A percentile compares a stretch with the other conserved stretches of the same genome.
Conservation (phyloP, 2,113 vertebrate genomes). For the Stomatorhinus ivindoensis region DNA sequence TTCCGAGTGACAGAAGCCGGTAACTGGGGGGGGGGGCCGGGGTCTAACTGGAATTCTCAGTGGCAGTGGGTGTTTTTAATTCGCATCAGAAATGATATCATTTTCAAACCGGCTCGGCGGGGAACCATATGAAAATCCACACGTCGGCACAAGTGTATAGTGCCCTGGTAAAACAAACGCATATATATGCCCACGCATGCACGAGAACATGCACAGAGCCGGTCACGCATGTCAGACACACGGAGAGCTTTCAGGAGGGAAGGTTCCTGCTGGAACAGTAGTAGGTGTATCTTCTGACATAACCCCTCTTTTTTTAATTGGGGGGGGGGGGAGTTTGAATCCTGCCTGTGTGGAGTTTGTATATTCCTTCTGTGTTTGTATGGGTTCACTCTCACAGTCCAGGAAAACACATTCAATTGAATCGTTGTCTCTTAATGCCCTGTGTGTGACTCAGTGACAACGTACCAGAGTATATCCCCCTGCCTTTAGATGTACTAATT, state of each 20-base stretch:
- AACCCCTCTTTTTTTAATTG: background rate
- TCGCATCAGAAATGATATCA: background rate
- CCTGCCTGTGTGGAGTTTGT: background rate
- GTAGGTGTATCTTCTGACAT: background rate
- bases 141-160: background rate
- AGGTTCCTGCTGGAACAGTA: background rate
- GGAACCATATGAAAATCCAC: background rate
- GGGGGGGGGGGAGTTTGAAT: background rate
- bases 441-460: background rate
- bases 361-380: background rate
- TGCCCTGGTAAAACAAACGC: background rate
- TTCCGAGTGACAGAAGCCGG: background rate
- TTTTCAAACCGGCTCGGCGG: background rate
- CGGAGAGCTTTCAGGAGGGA: background rate
- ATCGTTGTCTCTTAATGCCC: background rate
- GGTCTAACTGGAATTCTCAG: conserved; percentile 17
- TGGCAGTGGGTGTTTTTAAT: conserved; percentile 26
- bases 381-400: background rate
- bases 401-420: background rate
- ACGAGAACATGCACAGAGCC: background rate
- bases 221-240: background rate
- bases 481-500: background rate
- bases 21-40: background rate
- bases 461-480: background rate
- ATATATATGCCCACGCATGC: background rate